Base-by-base conservation (phyloP, 1,140 invertebrate species). In the Saccostrea cuccullata region DNA sequence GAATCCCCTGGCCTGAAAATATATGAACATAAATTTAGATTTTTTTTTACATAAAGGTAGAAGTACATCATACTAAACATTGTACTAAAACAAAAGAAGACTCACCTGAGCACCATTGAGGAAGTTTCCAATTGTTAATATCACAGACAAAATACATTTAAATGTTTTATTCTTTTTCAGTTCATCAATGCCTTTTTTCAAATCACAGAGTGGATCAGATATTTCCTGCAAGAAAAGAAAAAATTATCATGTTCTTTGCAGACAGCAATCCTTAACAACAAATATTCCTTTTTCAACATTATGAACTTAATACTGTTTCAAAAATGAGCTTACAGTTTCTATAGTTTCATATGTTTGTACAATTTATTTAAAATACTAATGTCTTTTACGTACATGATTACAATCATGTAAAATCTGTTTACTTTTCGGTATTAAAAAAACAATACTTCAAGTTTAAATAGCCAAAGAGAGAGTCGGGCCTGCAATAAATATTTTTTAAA, bases 331-430 rank as follows among this genome's bases (percentile, higher is more conserved):
- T 95, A 98, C 97, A 95, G 97, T 97, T 96, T 99, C 98, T 90
- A 98, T 97, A 94, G 97, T 98, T 95, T 99, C 98, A 95, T 99
- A 99, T n/a, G n/a, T n/a, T n/a, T n/a, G n/a, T n/a, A n/a, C n/a
- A n/a, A n/a, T n/a, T n/a, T n/a, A n/a, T n/a, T n/a, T n/a, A n/a
- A n/a, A n/a, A n/a, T n/a, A n/a, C n/a, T n/a, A n/a, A n/a, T n/a
- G n/a, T n/a, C n/a, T n/a, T n/a, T n/a, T n/a, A n/a, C n/a, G n/a
- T n/a, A n/a, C n/a, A n/a, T n/a, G n/a, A n/a, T n/a, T n/a, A n/a
- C n/a, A n/a, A n/a, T n/a, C n/a, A n/a, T n/a, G n/a, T n/a, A n/a
- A n/a, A n/a, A n/a, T n/a, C n/a, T n/a, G n/a, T n/a, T n/a, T n/a
- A n/a, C n/a, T n/a, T n/a, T n/a, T n/a, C n/a, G n/a, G n/a, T n/a